Base-by-base conservation (phyloP, 2,888 invertebrate species). In the Hecatera dysodea region DNA sequence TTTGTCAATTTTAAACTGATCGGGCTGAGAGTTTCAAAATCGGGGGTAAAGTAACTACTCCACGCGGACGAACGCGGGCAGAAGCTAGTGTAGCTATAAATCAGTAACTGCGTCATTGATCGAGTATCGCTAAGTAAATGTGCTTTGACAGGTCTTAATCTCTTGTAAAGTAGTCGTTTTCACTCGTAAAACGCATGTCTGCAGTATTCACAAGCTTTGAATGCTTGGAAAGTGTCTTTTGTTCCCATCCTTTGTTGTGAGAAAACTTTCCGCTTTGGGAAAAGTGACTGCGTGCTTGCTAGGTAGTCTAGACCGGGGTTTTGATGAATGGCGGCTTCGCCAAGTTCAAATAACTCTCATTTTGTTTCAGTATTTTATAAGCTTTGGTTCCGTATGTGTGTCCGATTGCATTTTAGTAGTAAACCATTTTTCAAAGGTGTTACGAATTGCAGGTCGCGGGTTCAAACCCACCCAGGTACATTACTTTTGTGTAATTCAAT, bases 171-270 rank as follows among this genome's bases (percentile, higher is more conserved):
- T 17, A 19, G 12, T 27, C 8, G 53, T 36, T 44, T 22, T 53
- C 27, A 19, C 22, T 72, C 39, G 19, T 79, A 52, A 52, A 53
- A 42, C 24, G 19, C 39, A 44, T 44, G 39, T 33, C 12, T 57
- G 44, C 12, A 6, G 69, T 22, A 36, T 7, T 1, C 15, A 46
- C 46, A 46, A 48, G n/a, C 29, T 50, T 39, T 36, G 36, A 39
- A 50, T 60, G 73, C 63, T 59, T 53, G n/a, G 56, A 75, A 78
- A 79, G 50, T 59, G 17, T 56, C 50, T 22, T 55, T 78, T 80
- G 52, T 74, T 62, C 22, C 36, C 36, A 11, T 39, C 24, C 44
- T 56, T 50, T 53, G 57, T 59, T 29, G 50, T 61, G 50, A 11
- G 50, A 57, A 63, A 79, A 73, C 3, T 72, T 72, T 53, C 22